Base-by-base conservation (phyloP, 2,888 invertebrate species). In the Brachypalpus laphriformis region DNA sequence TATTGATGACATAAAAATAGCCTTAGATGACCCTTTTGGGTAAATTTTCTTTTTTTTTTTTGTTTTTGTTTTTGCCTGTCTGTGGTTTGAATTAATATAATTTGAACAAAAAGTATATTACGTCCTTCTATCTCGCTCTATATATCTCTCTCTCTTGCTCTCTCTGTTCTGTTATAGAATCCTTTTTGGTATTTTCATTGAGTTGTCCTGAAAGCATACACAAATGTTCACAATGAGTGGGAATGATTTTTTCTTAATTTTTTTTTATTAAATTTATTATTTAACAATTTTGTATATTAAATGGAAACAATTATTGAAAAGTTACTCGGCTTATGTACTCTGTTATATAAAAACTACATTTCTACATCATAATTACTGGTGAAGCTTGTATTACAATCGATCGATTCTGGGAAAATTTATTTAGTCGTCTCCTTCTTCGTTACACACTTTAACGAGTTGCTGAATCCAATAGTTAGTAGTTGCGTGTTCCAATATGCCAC, bases 1-100 rank as follows among this genome's bases (percentile, higher is more conserved):
- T 56, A 68, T 61, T 8, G 72, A 63, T 83, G 78, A 74, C 83
- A 85, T 80, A 83, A 59, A 80, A 63, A 80, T 22, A 61, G 7
- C 20, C 45, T 31, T 47, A 57, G 37, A 47, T 68, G 37, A 59
- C 70, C 9, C 22, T 37, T 16, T n/a, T 56, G 20, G 8, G 8
- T 37, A 37, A 9, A 14, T 31, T 74, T 11, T 37, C n/a, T 51
- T 59, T 37, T 18, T 54, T n/a, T 75, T 31, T 4, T 11, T 66
- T 37, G 49, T 5, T 4, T 5, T 2, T 25, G 25, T 9, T 8
- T 34, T 34, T 11, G 8, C 14, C 20, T 22, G 59, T 11, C 34
- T 70, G 2, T 51, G 20, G 3, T 16, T 71, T 16, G 56, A 37
- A 47, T 49, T 11, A 16, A 51, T n/a, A 56, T n/a, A 37, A 42